Percentiles rank a stretch among this genome's conserved stretches.
Evolutionary conservation across 2,888 invertebrate genomes (phyloP).

Genomic region (Synergus umbraculus): DNA sequence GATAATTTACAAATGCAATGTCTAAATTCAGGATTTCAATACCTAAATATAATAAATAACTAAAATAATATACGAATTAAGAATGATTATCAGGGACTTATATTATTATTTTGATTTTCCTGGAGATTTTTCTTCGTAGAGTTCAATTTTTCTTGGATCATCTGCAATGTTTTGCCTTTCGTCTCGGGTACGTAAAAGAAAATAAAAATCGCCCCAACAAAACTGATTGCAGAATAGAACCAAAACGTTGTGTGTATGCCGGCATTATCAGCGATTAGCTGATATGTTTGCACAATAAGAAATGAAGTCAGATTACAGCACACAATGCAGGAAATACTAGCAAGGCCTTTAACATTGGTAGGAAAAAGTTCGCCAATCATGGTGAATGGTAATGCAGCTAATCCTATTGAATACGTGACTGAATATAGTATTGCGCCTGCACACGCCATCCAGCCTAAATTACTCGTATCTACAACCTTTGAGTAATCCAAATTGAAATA

Average conservation of each 20-base stretch:
- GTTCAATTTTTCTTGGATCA: neutral
- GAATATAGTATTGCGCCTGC: neutral
- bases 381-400: neutral
- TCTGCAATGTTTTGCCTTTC: neutral
- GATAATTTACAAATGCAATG: too few relatives aligned
- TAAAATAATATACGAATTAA: too few relatives aligned
- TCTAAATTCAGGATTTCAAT: too few relatives aligned
- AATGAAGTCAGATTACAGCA: neutral
- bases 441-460: neutral
- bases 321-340: neutral
- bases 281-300: neutral
- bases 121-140: neutral
- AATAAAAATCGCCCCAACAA: neutral
- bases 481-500: neutral
- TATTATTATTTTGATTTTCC: neutral
- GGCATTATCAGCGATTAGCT: neutral
- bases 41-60: too few relatives aligned
- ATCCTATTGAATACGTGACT: neutral
- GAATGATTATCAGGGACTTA: neutral
- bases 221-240: neutral
- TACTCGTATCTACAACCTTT: neutral
- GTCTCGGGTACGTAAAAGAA: neutral
- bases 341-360: neutral
- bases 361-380: conserved; percentile 9
- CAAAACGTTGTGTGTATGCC: neutral